Conservation (phyloP, 2,888 invertebrate species). For the Dolichomitus sp. region DNA sequence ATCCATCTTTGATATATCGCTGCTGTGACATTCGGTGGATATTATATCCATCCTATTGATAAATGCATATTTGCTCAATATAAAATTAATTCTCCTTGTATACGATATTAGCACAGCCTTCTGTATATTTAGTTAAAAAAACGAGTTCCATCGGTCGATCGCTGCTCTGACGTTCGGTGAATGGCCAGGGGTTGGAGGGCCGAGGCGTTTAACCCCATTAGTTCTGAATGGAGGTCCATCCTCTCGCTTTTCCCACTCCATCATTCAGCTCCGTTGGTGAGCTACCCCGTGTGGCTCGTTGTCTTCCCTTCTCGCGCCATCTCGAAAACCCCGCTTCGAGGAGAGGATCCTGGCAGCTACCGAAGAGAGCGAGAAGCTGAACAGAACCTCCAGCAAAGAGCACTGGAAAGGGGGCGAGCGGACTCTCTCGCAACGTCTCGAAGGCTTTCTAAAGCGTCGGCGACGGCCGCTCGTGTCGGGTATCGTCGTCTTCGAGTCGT, state of each 20-base stretch:
- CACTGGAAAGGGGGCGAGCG: constrained; percentile 1
- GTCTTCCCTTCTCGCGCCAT: constrained; percentile 36
- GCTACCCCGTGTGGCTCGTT: constrained; percentile 44
- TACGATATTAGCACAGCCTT: not conserved
- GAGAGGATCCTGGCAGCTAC: constrained; percentile 53
- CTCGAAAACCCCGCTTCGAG: constrained; percentile 20
- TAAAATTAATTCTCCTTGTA: not conserved
- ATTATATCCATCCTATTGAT: not conserved
- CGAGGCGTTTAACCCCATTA: constrained; percentile 86
- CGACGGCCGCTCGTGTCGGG: constrained; percentile 63
- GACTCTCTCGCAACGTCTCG: constrained; percentile 63
- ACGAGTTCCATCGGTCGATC: constrained; percentile 68
- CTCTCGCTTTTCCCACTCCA: constrained; percentile 50
- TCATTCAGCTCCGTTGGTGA: not conserved
- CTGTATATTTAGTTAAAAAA: constrained; percentile 35
- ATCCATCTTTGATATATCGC: too few species aligned
- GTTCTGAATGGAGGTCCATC: constrained; percentile 80
- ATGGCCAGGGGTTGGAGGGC: constrained; percentile 67
- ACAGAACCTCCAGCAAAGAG: not conserved
- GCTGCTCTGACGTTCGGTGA: constrained; percentile 44
- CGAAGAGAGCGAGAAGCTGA: constrained; percentile 23
- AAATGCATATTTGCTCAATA: not conserved
- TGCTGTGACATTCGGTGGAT: too few species aligned
- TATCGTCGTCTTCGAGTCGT: constrained; percentile 73
- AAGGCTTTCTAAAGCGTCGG: constrained; percentile 81